A percentile compares a stretch with the other conserved stretches of the same genome.
phyloP scores from a whole-genome alignment of 2,113 vertebrate genomes.

The Cathartes aura region DNA sequence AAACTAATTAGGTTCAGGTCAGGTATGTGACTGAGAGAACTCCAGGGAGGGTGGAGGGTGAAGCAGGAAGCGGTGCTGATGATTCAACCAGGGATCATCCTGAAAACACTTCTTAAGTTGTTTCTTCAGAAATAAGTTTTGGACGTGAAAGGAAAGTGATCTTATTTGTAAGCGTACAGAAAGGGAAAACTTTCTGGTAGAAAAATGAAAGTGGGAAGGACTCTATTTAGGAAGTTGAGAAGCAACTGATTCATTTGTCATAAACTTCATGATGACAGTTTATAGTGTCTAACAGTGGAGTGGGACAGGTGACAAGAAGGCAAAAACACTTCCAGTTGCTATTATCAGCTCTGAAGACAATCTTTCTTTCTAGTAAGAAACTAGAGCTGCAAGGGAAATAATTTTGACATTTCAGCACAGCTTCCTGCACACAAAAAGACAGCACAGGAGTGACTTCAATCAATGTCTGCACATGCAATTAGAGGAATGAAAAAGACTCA shows the following conservation, averaged over 20 bases:
- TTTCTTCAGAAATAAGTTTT: background rate
- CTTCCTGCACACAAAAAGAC: background rate
- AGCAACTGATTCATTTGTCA: background rate
- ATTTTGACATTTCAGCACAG: background rate
- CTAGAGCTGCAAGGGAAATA: background rate
- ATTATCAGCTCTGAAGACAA: background rate
- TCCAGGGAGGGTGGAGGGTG: background rate
- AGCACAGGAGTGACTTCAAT: background rate
- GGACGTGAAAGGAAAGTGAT: background rate
- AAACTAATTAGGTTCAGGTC: conserved; percentile 49
- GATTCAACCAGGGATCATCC: conserved; percentile 24
- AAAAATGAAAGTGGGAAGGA: background rate
- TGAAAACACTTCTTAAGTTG: background rate
- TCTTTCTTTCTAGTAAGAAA: background rate
- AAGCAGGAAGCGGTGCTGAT: conserved; percentile 6
- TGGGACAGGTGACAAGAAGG: background rate
- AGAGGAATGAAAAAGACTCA: background rate
- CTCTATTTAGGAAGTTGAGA: background rate
- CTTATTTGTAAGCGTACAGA: background rate
- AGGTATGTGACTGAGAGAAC: conserved; percentile 42
- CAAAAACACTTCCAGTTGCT: background rate
- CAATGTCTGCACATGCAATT: background rate
- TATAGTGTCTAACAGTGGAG: background rate
- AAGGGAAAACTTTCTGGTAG: background rate
- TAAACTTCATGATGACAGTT: background rate